Base-by-base conservation (phyloP, 92 coral and sea anemone genomes). In the Palythoa caribaeorum region DNA sequence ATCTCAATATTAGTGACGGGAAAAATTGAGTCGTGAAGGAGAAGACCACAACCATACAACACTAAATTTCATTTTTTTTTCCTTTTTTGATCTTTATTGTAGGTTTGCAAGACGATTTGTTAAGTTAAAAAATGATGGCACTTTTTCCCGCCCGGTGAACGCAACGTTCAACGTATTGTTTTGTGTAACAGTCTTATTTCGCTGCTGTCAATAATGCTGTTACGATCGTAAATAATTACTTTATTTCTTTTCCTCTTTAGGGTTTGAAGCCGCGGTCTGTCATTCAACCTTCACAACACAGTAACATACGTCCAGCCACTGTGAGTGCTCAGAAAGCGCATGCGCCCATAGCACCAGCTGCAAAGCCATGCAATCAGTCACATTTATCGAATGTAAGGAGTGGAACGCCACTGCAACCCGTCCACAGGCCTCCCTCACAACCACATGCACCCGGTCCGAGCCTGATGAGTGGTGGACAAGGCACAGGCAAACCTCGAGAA, bases 381-480 rank as follows among this genome's bases (percentile, higher is more conserved):
- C 55, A 68, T 11, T 6, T 66, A 53, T 28, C 86, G 5, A 81
- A 19, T 65, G 40, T 48, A 44, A 66, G 48, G 38, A 11, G 62
- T 65, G 60, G 75, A 2, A 37, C 74, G 28, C 59, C 71, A 11
- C 20, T 65, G 15, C 75, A 81, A 36, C 57, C 86, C n/a, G 63
- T 48, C 3, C 86, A 66, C 74, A 81, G 86, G 86, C 86, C 86
- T 21, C 86, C 86, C 76, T 38, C 57, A 28, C 86, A 81, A 13
- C 40, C 86, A 21, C 66, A 40, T n/a, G 40, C 86, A 68, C 12
- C 76, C 57, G 76, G 63, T 0, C 76, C 86, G 66, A 53, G 47
- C 74, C 38, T 38, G 10, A n/a, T 38, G 74, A 13, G 57, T 47
- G 70, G 38, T 10, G 70, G 39, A 13, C 85, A 65, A 11, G 85